These are phyloP conservation scores for Glaucomys volans DNA, from an alignment of 2,113 vertebrate genomes.

Conservation along the genomic window DNA sequence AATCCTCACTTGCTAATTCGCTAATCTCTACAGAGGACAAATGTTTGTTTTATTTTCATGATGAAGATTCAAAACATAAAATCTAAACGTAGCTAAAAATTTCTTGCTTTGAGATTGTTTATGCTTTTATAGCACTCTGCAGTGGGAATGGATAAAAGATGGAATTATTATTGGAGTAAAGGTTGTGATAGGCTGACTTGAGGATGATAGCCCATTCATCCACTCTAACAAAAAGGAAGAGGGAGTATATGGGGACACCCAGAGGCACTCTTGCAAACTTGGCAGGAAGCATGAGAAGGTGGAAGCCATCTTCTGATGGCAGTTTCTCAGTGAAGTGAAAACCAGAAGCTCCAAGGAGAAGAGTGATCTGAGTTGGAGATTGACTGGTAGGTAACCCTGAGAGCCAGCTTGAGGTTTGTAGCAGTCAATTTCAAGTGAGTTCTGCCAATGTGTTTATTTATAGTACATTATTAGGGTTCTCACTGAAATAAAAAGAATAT, in stretches of 20 bases:
- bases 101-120: background rate
- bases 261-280: background rate
- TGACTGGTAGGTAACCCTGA: background rate
- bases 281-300: background rate
- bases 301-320: background rate
- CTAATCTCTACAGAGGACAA: background rate
- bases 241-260: background rate
- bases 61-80: background rate
- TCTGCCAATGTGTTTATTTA: background rate
- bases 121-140: background rate
- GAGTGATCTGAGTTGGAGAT: background rate
- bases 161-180: background rate
- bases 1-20: background rate
- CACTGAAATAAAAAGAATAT: background rate
- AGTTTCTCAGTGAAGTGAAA: background rate
- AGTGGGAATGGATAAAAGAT: background rate
- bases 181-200: background rate
- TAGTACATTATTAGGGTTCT: background rate
- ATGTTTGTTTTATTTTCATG: background rate
- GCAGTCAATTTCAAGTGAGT: slow-evolving; percentile 47
- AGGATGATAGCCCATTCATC: background rate
- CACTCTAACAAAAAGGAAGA: background rate
- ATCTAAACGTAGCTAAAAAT: background rate
- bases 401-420: background rate
- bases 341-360: background rate